phyloP scores from a whole-genome alignment of 2,888 invertebrate genomes.

The Drosophila phalerata region DNA sequence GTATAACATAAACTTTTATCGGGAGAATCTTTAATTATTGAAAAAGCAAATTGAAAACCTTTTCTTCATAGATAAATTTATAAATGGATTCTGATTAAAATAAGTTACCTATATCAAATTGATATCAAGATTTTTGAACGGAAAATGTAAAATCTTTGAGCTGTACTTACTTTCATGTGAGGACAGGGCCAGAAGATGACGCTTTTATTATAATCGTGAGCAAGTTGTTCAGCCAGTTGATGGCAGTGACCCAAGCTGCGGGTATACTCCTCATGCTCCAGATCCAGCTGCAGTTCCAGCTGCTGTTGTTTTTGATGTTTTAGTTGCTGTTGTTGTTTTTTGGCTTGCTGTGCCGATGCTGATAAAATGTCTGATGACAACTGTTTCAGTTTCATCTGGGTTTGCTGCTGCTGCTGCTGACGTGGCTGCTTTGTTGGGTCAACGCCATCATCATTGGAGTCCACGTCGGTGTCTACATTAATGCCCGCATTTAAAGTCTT shows the following conservation, averaged over 20 bases:
- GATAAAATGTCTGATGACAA: slow-evolving; percentile 59
- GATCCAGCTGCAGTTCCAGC: background rate
- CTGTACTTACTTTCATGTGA: slow-evolving; percentile 84
- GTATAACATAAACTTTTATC: background rate
- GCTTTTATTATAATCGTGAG: slow-evolving; percentile 84
- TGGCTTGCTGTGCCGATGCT: slow-evolving; percentile 40
- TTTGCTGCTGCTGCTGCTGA: slow-evolving; percentile 67
- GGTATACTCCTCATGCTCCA: slow-evolving; percentile 25
- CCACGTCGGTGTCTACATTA: slow-evolving; percentile 73
- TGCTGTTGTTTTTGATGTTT: slow-evolving; percentile 10
- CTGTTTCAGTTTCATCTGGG: slow-evolving; percentile 47
- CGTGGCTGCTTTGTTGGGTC: slow-evolving; percentile 73
- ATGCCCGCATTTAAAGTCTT: slow-evolving; percentile 84
- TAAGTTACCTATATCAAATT: slow-evolving; percentile 3
- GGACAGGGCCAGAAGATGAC: slow-evolving; percentile 85
- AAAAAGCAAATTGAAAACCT: background rate
- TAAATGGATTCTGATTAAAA: slow-evolving; percentile 1
- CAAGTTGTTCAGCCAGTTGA: slow-evolving; percentile 83
- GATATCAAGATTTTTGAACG: background rate
- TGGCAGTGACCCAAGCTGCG: slow-evolving; percentile 82
- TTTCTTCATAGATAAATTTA: background rate
- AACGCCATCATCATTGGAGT: slow-evolving; percentile 52
- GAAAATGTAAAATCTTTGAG: background rate
- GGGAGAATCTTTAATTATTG: background rate
- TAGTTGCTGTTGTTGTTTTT: slow-evolving; percentile 25